A percentile compares a stretch with the other conserved stretches of the same genome.
phyloP scores from a whole-genome alignment of 2,113 vertebrate species.

The Caracal caracal region DNA sequence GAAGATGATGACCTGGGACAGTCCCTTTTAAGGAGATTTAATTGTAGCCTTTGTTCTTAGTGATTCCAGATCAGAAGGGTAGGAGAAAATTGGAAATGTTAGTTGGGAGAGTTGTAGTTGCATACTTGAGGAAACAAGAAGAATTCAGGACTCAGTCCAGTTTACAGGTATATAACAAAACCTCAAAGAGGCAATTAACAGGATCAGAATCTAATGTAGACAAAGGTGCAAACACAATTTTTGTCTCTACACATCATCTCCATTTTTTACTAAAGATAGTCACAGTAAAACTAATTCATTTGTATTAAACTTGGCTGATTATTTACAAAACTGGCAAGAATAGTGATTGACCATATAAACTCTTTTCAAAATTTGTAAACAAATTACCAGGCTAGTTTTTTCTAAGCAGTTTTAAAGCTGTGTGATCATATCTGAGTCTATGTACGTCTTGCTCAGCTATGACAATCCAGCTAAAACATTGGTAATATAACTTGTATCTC shows the following conservation, averaged over 20 bases:
- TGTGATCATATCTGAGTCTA: neutral
- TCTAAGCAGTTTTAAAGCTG: neutral
- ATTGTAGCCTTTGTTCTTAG: neutral
- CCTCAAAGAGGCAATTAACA: neutral
- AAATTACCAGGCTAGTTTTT: neutral
- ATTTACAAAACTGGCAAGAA: neutral
- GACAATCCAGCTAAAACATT: neutral
- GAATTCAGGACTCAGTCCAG: neutral
- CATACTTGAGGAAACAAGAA: neutral
- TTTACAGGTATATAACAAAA: neutral
- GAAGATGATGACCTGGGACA: neutral
- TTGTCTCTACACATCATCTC: neutral
- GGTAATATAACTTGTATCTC: neutral
- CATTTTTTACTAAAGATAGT: neutral
- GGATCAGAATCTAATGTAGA: neutral
- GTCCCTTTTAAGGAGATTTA: neutral
- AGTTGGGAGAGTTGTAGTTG: neutral
- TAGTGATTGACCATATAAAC: neutral
- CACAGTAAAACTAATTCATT: neutral
- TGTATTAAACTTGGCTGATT: neutral
- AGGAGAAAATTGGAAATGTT: neutral
- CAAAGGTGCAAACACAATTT: neutral
- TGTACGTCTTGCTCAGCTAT: neutral
- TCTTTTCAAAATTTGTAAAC: neutral
- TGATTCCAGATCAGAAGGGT: neutral